Evolutionary conservation across 1,140 invertebrate genomes (phyloP).

Genomic region (Pentalonia nigronervosa): DNA sequence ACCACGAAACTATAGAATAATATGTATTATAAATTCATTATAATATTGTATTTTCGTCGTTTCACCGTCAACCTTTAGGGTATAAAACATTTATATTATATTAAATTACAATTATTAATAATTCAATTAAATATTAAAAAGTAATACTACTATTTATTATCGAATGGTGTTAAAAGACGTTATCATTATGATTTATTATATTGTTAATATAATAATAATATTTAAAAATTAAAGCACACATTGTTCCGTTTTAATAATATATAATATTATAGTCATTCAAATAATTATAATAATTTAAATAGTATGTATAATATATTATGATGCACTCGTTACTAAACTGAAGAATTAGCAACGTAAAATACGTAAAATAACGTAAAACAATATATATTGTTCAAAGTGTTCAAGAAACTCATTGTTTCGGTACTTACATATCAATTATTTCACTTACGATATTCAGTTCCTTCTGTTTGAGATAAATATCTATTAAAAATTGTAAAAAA

Average conservation of each 20-base stretch:
- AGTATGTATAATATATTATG: neutral
- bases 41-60: neutral
- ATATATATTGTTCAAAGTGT: too few relatives aligned
- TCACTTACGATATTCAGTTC: neutral
- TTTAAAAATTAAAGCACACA: neutral
- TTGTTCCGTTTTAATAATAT: neutral
- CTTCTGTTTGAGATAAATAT: neutral
- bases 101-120: neutral
- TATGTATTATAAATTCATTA: too few relatives aligned
- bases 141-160: neutral
- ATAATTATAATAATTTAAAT: conserved; percentile 7
- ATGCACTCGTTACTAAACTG: too few relatives aligned
- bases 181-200: neutral
- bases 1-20: neutral
- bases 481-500: neutral
- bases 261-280: neutral
- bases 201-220: too few relatives aligned
- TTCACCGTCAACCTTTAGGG: neutral
- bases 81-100: neutral
- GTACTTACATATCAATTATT: neutral
- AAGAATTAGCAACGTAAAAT: neutral
- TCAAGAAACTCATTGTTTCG: neutral
- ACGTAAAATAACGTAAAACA: too few relatives aligned
- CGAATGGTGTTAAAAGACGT: neutral
- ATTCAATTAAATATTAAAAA: neutral